A percentile compares a stretch with the other conserved stretches of the same genome.
phyloP scores from a whole-genome alignment of 2,888 invertebrate genomes.

The Hirudinaria manillensis region DNA sequence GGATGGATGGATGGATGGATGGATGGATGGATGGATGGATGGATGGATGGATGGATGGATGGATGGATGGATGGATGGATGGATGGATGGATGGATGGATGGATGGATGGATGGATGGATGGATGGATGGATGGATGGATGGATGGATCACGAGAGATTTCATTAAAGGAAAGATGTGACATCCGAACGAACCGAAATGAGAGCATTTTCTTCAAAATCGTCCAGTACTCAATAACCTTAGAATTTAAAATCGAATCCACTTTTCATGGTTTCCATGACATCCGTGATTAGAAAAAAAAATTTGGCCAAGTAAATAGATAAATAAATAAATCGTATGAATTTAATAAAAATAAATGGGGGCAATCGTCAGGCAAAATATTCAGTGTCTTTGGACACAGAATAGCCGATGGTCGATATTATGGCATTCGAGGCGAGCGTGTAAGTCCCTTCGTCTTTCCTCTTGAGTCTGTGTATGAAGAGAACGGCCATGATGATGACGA shows the following conservation, averaged over 20 bases:
- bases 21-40: no score
- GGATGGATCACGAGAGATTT: not conserved
- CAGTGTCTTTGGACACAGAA: slow-evolving; percentile 9
- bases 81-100: slow-evolving; percentile 8
- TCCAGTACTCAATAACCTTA: not conserved
- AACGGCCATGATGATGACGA: slow-evolving; percentile 22
- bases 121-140: no score
- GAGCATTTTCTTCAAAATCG: not conserved
- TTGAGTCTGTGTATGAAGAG: slow-evolving; percentile 5
- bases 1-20: not conserved
- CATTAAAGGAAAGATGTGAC: not conserved
- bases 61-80: no score
- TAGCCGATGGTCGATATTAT: slow-evolving; percentile 13
- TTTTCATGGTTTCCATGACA: no score
- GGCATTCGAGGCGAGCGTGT: slow-evolving; percentile 9
- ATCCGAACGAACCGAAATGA: not conserved
- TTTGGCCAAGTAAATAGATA: not conserved
- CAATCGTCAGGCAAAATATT: slow-evolving; percentile 24
- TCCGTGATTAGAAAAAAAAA: no score
- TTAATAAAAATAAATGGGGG: not conserved
- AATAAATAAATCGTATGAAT: not conserved
- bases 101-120: not conserved
- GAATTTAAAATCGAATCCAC: not conserved
- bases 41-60: no score
- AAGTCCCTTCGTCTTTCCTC: slow-evolving; percentile 28